These are phyloP conservation scores for Sparus aurata DNA, from an alignment of 2,797 vertebrate species.

Conservation along the genomic window DNA sequence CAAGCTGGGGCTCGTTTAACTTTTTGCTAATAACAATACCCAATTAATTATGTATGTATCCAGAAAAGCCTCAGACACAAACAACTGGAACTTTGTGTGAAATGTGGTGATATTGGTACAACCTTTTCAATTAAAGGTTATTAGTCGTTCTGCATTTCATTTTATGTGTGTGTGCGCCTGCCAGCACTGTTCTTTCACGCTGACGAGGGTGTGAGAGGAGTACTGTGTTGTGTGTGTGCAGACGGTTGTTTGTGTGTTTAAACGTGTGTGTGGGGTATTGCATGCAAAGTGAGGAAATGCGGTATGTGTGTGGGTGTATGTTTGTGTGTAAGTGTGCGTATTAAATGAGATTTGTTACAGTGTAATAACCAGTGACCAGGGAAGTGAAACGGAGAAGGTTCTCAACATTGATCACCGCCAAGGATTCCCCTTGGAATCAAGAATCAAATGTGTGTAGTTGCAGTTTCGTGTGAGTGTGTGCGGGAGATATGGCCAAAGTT, in stretches of 20 bases:
- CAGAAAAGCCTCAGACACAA: too few species aligned
- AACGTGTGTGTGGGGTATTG: constrained; percentile 11
- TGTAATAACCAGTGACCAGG: constrained; percentile 50
- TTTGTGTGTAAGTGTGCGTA: constrained; percentile 13
- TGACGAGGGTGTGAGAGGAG: not conserved
- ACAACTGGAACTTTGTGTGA: too few species aligned
- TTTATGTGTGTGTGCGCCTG: constrained; percentile 7
- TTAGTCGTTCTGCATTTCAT: constrained; percentile 16
- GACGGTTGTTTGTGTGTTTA: not conserved
- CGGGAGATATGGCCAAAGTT: constrained; percentile 39
- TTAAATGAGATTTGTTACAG: constrained; percentile 48
- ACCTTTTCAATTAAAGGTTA: constrained; percentile 36
- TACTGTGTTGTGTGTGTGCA: not conserved
- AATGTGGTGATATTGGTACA: not conserved
- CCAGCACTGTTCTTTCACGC: constrained; percentile 3
- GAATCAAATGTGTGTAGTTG: constrained; percentile 20
- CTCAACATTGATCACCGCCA: constrained; percentile 47
- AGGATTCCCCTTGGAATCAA: constrained; percentile 50
- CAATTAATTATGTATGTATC: too few species aligned
- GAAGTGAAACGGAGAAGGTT: constrained; percentile 36
- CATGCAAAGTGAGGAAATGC: constrained; percentile 5
- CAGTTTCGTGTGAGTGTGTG: not conserved
- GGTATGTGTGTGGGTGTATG: not conserved
- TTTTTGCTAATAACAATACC: too few species aligned
- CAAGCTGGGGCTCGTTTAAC: too few species aligned